Evolutionary conservation across 2,113 vertebrate species (phyloP).

Genomic region (Indicator maculatus): DNA sequence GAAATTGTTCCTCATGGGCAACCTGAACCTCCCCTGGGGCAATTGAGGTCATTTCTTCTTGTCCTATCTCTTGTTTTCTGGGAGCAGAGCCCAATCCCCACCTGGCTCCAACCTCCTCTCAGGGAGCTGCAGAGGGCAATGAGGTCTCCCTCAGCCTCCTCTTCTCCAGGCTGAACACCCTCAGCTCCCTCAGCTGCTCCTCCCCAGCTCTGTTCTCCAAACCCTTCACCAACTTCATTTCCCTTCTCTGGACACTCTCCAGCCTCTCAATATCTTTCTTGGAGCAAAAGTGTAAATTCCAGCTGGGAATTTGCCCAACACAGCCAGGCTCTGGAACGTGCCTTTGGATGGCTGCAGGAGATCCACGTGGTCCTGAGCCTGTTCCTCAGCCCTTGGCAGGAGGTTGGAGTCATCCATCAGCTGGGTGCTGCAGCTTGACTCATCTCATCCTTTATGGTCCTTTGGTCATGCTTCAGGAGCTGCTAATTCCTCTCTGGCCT

Average conservation of each 20-base stretch:
- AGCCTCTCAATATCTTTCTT: not conserved
- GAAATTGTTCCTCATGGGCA: not conserved
- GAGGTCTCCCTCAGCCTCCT: too few relatives aligned
- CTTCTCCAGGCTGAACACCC: too few relatives aligned
- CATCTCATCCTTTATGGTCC: not conserved
- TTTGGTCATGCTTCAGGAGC: not conserved
- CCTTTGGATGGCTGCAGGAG: not conserved
- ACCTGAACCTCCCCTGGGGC: too few relatives aligned
- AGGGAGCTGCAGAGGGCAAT: too few relatives aligned
- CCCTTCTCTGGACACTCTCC: not conserved
- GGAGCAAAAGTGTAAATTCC: not conserved
- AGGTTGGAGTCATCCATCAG: not conserved
- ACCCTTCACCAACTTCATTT: not conserved
- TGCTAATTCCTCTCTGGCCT: conserved; percentile 2
- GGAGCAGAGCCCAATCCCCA: too few relatives aligned
- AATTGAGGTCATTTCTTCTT: too few relatives aligned
- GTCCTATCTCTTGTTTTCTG: too few relatives aligned
- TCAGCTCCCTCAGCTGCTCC: not conserved
- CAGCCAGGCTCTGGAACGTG: not conserved
- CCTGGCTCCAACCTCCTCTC: too few relatives aligned
- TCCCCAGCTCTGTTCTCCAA: not conserved
- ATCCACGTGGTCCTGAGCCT: not conserved
- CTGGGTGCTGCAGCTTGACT: conserved; percentile 23
- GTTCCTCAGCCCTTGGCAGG: not conserved
- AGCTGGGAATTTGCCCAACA: not conserved